Evolutionary conservation across 2,888 invertebrate genomes (phyloP).

Genomic region (Dryadula phaetusa): DNA sequence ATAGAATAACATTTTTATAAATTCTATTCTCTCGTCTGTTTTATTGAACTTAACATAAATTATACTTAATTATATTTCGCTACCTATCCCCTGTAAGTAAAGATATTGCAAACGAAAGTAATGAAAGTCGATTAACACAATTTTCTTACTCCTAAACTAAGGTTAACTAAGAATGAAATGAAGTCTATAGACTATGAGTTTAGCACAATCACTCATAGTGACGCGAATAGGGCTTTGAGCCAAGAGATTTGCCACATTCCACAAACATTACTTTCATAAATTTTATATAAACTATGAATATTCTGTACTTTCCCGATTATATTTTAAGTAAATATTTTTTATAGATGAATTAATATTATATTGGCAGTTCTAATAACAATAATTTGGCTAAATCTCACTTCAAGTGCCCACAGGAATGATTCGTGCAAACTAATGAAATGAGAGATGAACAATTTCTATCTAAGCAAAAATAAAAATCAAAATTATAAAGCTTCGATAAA

Average conservation of each 20-base stretch:
- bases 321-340: not conserved
- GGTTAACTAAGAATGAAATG: slow-evolving; percentile 66
- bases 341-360: not conserved
- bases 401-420: slow-evolving; percentile 83
- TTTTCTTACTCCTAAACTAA: slow-evolving; percentile 57
- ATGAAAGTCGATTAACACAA: slow-evolving; percentile 56
- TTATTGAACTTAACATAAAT: slow-evolving; percentile 9
- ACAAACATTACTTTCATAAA: slow-evolving; percentile 12
- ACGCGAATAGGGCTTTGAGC: slow-evolving; percentile 67
- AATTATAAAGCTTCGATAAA: slow-evolving; percentile 32
- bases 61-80: slow-evolving; percentile 36
- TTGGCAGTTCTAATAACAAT: not conserved
- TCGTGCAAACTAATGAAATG: slow-evolving; percentile 86
- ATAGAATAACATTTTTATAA: slow-evolving; percentile 20
- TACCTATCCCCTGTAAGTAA: slow-evolving; percentile 53
- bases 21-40: slow-evolving; percentile 26
- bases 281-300: not conserved
- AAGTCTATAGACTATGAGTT: slow-evolving; percentile 81
- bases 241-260: slow-evolving; percentile 41
- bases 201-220: slow-evolving; percentile 84
- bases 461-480: slow-evolving; percentile 41
- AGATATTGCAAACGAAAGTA: slow-evolving; percentile 48
- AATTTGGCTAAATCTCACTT: slow-evolving; percentile 53
- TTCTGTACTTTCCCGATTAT: not conserved
- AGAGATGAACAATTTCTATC: slow-evolving; percentile 57